Base-by-base conservation (phyloP, 53 echinoderm and acorn worm genomes). In the Arbacia lixula region DNA sequence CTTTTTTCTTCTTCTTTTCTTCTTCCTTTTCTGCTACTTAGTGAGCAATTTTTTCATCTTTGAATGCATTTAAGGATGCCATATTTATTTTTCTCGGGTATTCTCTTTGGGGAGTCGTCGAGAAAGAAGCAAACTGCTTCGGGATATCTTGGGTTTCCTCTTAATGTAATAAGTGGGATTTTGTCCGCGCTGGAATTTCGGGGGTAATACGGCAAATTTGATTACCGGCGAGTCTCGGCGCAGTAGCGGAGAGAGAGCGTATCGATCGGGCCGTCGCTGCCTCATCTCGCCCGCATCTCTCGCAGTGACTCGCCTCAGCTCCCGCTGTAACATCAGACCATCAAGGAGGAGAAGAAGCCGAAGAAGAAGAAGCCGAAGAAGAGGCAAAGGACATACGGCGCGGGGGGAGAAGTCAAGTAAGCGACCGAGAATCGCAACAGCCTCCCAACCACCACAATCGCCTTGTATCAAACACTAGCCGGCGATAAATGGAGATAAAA, bases 91-190 rank as follows among this genome's bases (percentile, higher is more conserved):
- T 75, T 75, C 53, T 35, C 55, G 10, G 75, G 24, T 53, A 32
- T 75, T 54, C 75, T 75, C 75, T 75, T 75, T 75, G 35, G 75
- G 75, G 75, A 75, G 35, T 53, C 53, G 35, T 1, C 53, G 36
- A 54, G 53, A 75, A 53, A 75, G 75, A 53, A 75, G 54, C 53
- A 55, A 33, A 75, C 31, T 55, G 75, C 75, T 21, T 5, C 53
- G 36, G 75, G 75, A 85, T 25, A 85, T 75, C 91, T 91, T 84
- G 91, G 91, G 91, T 91, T 91, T 91, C 91, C 76, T 68, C 57
- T 66, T 91, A 91, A 91, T 91, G 91, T 87, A 91, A 91, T 91
- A 87, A 91, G 76, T 78, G 65, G 77, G 87, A 84, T 87, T 87
- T 87, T 77, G 61, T 84, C 87, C 84, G 77, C 87, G 81, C 84